phyloP scores from a whole-genome alignment of 2,113 vertebrate genomes.

The Alethe castanea region DNA sequence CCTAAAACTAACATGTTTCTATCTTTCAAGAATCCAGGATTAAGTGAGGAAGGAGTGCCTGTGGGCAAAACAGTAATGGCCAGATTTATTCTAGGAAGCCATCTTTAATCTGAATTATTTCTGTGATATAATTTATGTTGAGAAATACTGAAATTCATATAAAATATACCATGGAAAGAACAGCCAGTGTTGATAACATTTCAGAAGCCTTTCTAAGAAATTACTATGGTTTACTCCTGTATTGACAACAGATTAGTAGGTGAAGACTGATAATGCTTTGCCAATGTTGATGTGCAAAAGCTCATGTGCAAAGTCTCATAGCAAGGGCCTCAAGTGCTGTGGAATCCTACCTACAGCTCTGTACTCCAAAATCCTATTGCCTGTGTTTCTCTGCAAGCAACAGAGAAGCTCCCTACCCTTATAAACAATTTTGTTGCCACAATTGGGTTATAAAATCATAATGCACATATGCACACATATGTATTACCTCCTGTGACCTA shows the following conservation, averaged over 20 bases:
- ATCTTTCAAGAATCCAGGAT: not conserved
- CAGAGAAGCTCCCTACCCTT: not conserved
- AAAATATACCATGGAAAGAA: not conserved
- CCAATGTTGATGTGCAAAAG: not conserved
- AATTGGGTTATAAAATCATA: not conserved
- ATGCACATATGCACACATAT: not conserved
- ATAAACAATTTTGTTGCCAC: not conserved
- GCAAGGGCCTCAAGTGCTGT: not conserved
- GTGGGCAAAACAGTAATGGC: not conserved
- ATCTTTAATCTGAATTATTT: not conserved
- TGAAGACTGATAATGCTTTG: not conserved
- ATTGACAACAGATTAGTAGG: not conserved
- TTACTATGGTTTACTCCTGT: not conserved
- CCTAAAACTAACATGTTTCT: not conserved
- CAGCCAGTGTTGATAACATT: not conserved
- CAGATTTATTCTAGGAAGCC: not conserved
- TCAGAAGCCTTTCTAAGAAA: not conserved
- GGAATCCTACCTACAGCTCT: not conserved
- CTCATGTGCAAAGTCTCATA: not conserved
- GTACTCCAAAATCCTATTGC: not conserved
- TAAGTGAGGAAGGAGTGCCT: not conserved
- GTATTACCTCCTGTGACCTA: not conserved
- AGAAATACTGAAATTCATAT: not conserved
- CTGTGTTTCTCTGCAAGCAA: not conserved
- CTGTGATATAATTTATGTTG: not conserved